These are phyloP conservation scores for Drosophila melanosoma DNA, from an alignment of 2,888 invertebrate genomes.

Conservation along the genomic window DNA sequence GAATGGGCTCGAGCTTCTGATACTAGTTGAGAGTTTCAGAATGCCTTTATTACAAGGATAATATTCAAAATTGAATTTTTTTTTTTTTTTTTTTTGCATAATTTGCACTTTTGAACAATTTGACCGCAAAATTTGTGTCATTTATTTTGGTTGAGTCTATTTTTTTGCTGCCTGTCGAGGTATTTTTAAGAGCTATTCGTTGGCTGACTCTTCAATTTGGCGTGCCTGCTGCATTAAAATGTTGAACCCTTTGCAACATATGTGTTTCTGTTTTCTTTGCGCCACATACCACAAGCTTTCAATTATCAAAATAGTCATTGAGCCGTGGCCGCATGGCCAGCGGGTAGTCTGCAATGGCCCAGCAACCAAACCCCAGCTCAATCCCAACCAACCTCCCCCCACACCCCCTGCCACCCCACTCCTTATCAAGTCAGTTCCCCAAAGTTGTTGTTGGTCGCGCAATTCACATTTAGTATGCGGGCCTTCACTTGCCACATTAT, in stretches of 20 bases:
- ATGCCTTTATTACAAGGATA: neutral
- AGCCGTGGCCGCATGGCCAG: conserved; percentile 74
- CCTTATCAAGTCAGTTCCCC: neutral
- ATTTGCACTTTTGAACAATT: neutral
- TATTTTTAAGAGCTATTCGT: neutral
- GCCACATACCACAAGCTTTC: conserved; percentile 22
- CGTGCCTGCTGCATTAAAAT: neutral
- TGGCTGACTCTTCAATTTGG: neutral
- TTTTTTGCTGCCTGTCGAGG: neutral
- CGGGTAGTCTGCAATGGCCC: conserved; percentile 41
- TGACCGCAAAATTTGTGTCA: neutral
- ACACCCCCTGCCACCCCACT: neutral
- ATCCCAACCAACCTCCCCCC: neutral
- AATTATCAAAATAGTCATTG: conserved; percentile 84
- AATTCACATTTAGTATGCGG: conserved; percentile 76
- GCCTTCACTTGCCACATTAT: conserved; percentile 64
- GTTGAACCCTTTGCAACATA: neutral
- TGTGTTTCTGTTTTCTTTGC: neutral
- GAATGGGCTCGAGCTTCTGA: neutral
- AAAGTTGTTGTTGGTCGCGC: conserved; percentile 42
- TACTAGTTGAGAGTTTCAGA: neutral
- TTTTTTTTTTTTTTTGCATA: neutral
- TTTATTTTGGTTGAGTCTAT: neutral
- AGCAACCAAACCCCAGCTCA: neutral
- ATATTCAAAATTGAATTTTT: neutral